Conservation (phyloP, 2,888 invertebrate genomes). For the Coelinius sp. region DNA sequence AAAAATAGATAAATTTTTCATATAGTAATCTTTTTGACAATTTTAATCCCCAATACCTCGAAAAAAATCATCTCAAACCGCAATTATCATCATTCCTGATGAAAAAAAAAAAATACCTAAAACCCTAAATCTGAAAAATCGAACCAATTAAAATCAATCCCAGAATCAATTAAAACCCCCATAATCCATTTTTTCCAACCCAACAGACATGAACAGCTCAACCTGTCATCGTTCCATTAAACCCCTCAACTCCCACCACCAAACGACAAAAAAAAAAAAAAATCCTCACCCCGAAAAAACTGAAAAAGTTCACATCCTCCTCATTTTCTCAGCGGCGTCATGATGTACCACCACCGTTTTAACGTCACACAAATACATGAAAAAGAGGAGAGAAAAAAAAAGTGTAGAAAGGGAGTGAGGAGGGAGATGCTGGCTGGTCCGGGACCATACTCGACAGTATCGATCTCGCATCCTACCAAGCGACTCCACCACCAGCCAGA, state of each 20-base stretch:
- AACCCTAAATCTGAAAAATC: no score
- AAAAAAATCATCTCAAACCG: no score
- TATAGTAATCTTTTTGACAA: no score
- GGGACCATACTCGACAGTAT: constrained; percentile 62
- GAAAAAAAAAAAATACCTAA: no score
- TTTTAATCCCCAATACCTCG: no score
- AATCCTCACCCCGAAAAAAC: background rate
- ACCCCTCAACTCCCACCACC: background rate
- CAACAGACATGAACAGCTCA: no score
- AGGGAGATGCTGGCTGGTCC: constrained; percentile 61
- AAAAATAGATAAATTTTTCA: no score
- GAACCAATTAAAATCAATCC: no score
- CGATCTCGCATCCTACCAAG: constrained; percentile 63
- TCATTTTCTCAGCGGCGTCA: background rate
- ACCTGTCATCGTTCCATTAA: background rate
- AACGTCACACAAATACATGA: constrained; percentile 10
- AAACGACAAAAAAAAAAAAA: constrained; percentile 4
- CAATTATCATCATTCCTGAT: no score
- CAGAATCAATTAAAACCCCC: no score
- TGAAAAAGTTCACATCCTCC: background rate
- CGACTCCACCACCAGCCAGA: constrained; percentile 49
- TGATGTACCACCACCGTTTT: background rate
- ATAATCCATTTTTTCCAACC: no score
- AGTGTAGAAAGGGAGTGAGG: constrained; percentile 18
- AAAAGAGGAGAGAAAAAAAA: background rate